Evolutionary conservation across 2,113 vertebrate genomes (phyloP).

Genomic region (Melanerpes aurifrons): DNA sequence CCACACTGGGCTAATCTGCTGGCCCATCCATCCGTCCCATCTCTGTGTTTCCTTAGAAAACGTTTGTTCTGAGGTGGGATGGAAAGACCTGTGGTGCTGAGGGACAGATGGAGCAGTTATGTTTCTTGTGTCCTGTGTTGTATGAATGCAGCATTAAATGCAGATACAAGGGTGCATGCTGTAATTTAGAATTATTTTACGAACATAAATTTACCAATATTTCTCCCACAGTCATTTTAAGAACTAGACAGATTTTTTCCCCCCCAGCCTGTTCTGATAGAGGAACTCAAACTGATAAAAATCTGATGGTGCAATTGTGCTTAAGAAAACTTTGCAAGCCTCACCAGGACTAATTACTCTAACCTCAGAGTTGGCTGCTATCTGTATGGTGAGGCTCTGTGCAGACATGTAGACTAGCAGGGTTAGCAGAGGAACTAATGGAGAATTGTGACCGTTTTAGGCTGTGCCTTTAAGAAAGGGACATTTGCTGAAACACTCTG

Average conservation of each 20-base stretch:
- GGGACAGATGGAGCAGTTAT: background rate
- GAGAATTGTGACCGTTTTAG: background rate
- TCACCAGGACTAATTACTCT: conserved; percentile 48
- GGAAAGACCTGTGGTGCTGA: background rate
- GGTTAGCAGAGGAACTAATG: background rate
- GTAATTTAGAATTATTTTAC: background rate
- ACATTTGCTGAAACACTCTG: too few relatives aligned
- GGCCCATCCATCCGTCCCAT: background rate
- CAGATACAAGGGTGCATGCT: background rate
- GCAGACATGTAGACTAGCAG: background rate
- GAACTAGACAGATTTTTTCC: background rate
- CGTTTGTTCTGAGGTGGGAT: background rate
- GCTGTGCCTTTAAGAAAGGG: too few relatives aligned
- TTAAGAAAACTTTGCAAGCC: conserved; percentile 19
- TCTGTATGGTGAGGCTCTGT: accelerated
- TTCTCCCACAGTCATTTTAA: background rate
- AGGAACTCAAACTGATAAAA: conserved; percentile 17
- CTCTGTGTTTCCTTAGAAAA: background rate
- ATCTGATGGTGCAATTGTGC: conserved; percentile 33
- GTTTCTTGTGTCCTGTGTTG: background rate
- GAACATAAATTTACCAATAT: background rate
- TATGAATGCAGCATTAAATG: background rate
- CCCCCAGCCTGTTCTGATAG: background rate
- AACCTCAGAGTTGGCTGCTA: conserved; percentile 37
- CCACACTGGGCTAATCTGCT: background rate